Percentiles rank a stretch among this genome's conserved stretches.
Evolutionary conservation across 53 echinoderm and acorn worm genomes (phyloP).

Genomic region (Luidia sarsii): DNA sequence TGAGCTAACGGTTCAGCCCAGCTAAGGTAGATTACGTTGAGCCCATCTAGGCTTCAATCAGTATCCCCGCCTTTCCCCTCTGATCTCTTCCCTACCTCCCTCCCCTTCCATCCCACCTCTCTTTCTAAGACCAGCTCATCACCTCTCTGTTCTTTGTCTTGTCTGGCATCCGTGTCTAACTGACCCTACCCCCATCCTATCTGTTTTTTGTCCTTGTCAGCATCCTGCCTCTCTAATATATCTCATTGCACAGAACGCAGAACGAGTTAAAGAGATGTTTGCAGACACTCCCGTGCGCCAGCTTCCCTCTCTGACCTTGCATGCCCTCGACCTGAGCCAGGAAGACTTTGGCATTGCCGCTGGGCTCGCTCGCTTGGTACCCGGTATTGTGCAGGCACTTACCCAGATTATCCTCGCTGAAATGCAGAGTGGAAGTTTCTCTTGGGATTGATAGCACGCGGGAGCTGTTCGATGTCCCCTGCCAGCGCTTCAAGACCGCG

Average conservation of each 20-base stretch:
- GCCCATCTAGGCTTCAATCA: too few species aligned
- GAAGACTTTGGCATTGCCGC: background rate
- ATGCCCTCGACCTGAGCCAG: background rate
- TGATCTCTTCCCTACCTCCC: too few species aligned
- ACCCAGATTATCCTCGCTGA: background rate
- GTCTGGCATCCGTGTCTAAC: too few species aligned
- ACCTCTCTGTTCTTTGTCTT: too few species aligned
- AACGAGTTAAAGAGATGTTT: conserved; percentile 18
- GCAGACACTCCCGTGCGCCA: background rate
- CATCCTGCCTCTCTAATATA: too few species aligned
- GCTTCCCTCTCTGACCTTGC: background rate
- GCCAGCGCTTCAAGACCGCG: background rate
- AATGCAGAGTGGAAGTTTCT: background rate
- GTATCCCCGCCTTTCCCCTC: too few species aligned
- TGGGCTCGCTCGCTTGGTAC: background rate
- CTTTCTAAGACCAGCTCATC: too few species aligned
- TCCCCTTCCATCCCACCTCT: too few species aligned
- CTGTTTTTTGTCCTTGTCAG: too few species aligned
- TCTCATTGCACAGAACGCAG: conserved; percentile 22
- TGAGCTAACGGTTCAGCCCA: too few species aligned
- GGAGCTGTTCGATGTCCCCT: background rate
- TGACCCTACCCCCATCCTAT: too few species aligned
- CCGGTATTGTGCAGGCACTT: background rate
- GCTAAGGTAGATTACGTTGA: too few species aligned
- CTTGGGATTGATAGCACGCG: background rate